These are phyloP conservation scores for Archocentrus centrarchus DNA, from an alignment of 2,113 vertebrate species.

Conservation along the genomic window DNA sequence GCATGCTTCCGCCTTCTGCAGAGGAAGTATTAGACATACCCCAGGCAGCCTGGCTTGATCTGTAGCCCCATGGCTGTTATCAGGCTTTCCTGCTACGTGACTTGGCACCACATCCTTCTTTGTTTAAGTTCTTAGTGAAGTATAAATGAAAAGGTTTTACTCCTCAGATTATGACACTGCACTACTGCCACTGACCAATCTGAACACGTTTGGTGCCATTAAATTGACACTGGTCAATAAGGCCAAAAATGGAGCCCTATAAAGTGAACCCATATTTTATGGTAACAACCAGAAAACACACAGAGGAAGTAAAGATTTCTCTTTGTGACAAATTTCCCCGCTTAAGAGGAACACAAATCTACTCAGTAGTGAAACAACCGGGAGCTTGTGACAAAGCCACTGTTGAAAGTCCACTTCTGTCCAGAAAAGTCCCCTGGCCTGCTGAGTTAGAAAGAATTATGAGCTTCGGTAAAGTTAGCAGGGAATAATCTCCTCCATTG, in stretches of 20 bases:
- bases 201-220: neutral
- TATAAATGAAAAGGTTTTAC: constrained; percentile 26
- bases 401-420: constrained; percentile 35
- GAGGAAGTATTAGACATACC: constrained; percentile 63
- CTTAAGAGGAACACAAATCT: constrained; percentile 44
- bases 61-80: constrained; percentile 50
- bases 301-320: constrained; percentile 59
- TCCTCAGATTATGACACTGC: neutral
- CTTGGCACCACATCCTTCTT: constrained; percentile 54
- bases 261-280: constrained; percentile 37
- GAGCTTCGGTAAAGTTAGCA: constrained; percentile 54
- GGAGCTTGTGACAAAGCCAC: constrained; percentile 42
- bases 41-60: constrained; percentile 39
- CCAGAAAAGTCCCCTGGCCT: constrained; percentile 59
- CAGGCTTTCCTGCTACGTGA: constrained; percentile 69
- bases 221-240: constrained; percentile 4
- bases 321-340: constrained; percentile 31
- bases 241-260: neutral
- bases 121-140: constrained; percentile 46
- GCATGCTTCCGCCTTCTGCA: constrained; percentile 50
- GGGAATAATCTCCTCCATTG: constrained; percentile 44
- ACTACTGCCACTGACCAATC: neutral
- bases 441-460: constrained; percentile 42
- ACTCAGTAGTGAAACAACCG: constrained; percentile 27
- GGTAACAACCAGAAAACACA: constrained; percentile 23